Conservation (phyloP, 2,797 vertebrate genomes). For the Thamnophis elegans region DNA sequence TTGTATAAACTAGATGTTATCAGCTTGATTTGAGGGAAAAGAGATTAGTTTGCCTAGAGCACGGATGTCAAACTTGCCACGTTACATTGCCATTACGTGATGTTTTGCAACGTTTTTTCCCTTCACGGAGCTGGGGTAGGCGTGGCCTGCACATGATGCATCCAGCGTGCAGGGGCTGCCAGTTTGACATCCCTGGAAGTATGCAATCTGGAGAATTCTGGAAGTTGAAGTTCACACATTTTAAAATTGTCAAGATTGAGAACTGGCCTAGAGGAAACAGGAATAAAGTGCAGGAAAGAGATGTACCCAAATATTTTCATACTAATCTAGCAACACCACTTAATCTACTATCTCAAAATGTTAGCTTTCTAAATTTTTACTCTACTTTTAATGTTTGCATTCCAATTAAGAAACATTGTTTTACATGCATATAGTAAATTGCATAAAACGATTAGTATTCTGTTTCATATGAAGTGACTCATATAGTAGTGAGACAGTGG, state of each 20-base stretch:
- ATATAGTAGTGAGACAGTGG: neutral
- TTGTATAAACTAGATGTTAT: neutral
- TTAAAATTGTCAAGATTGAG: neutral
- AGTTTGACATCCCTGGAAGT: neutral
- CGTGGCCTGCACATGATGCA: too few species aligned
- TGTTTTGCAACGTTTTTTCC: too few species aligned
- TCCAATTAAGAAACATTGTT: neutral
- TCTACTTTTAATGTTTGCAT: neutral
- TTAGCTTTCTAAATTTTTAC: neutral
- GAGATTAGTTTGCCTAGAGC: neutral
- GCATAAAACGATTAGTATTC: neutral
- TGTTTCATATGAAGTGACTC: neutral
- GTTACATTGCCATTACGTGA: too few species aligned
- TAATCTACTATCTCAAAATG: neutral
- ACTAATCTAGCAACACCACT: neutral
- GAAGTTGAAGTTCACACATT: neutral
- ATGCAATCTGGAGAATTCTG: neutral
- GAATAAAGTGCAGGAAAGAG: neutral
- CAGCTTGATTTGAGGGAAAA: neutral
- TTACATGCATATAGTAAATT: neutral
- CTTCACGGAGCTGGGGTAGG: too few species aligned
- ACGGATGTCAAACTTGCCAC: neutral
- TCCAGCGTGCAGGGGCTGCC: too few species aligned
- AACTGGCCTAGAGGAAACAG: neutral
- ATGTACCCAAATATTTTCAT: neutral